These are phyloP conservation scores for Sycophaga agraensis DNA, from an alignment of 1,140 invertebrate genomes.

Conservation along the genomic window DNA sequence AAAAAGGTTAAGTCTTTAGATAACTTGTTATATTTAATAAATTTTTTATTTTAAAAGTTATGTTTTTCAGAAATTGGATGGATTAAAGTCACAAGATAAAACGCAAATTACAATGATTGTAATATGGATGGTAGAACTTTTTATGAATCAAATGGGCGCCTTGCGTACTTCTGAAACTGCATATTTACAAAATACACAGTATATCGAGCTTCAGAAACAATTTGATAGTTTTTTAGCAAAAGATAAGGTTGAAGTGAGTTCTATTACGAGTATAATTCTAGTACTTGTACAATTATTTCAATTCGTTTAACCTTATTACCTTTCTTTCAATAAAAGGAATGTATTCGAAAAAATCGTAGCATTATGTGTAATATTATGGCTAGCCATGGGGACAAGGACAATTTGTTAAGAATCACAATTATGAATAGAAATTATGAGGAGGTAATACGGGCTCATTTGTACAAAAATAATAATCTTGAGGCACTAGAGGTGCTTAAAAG, in stretches of 20 bases:
- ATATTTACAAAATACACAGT: constrained; percentile 53
- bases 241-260: constrained; percentile 62
- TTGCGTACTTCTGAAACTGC: constrained; percentile 61
- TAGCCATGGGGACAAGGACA: constrained; percentile 90
- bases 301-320: not conserved
- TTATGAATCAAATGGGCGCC: constrained; percentile 80
- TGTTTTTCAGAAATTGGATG: constrained; percentile 57
- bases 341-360: constrained; percentile 74
- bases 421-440: constrained; percentile 89
- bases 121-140: constrained; percentile 91
- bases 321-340: constrained; percentile 56
- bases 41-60: not conserved
- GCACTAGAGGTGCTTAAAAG: constrained; percentile 75
- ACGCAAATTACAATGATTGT: constrained; percentile 90
- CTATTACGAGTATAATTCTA: not conserved
- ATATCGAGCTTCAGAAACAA: constrained; percentile 73
- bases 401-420: constrained; percentile 81
- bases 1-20: constrained; percentile 60
- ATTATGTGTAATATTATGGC: constrained; percentile 87
- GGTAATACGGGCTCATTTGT: constrained; percentile 83
- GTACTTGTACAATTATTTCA: not conserved
- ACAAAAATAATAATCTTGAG: constrained; percentile 72
- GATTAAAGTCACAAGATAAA: constrained; percentile 64
- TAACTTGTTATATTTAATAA: not conserved
- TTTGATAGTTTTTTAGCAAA: constrained; percentile 74